Conservation (phyloP, 1,140 invertebrate genomes). For the Oryctes rhinoceros region DNA sequence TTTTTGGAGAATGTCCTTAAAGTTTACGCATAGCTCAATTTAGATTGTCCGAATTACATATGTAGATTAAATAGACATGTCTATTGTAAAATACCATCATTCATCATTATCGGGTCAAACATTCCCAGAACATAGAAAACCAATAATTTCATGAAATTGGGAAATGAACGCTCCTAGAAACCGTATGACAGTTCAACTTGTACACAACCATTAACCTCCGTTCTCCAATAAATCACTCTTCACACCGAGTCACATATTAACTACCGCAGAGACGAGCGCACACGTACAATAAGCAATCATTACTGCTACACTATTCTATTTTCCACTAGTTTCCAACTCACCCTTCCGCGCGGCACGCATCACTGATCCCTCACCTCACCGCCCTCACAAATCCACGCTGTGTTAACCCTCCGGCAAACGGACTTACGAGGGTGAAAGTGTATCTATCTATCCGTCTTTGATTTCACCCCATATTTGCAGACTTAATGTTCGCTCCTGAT, state of each 20-base stretch:
- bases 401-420: slow-evolving; percentile 17
- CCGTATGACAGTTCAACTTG: slow-evolving; percentile 18
- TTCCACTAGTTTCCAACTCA: slow-evolving; percentile 13
- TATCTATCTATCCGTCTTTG: slow-evolving; percentile 21
- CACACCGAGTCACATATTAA: slow-evolving; percentile 12
- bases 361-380: slow-evolving; percentile 1
- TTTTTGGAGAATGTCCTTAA: no score
- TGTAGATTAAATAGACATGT: no score
- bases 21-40: no score
- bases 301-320: slow-evolving; percentile 14
- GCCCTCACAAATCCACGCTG: slow-evolving; percentile 16
- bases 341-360: background rate
- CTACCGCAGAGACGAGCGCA: slow-evolving; percentile 4
- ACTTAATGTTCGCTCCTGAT: slow-evolving; percentile 21
- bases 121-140: background rate
- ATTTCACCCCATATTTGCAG: slow-evolving; percentile 21
- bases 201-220: slow-evolving; percentile 6
- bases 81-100: background rate
- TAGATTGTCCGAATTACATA: no score
- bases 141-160: slow-evolving; percentile 1
- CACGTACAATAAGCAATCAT: slow-evolving; percentile 8
- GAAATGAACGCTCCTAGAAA: background rate
- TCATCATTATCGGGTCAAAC: background rate
- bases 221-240: slow-evolving; percentile 18
- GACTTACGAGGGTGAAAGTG: slow-evolving; percentile 20